These are phyloP conservation scores for Eudemis profundana DNA, from an alignment of 2,888 invertebrate species.

Conservation along the genomic window DNA sequence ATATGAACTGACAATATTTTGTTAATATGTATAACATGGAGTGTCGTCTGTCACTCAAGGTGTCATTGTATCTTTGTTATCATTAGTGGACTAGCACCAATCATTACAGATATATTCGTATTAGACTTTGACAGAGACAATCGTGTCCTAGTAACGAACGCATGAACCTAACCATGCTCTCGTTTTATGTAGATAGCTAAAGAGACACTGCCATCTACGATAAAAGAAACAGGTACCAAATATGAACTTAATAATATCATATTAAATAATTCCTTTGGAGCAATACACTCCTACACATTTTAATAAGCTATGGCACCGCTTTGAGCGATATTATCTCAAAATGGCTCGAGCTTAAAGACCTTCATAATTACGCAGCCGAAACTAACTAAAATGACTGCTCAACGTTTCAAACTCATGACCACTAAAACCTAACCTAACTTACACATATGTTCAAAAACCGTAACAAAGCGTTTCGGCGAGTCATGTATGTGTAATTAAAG, in stretches of 20 bases:
- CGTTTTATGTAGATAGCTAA: too few relatives aligned
- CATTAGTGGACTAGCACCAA: too few relatives aligned
- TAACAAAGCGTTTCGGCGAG: slow-evolving; percentile 54
- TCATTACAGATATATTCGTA: too few relatives aligned
- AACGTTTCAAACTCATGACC: slow-evolving; percentile 15
- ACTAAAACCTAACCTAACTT: slow-evolving; percentile 25
- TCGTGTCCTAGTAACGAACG: too few relatives aligned
- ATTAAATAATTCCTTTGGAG: neutral
- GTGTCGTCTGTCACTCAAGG: too few relatives aligned
- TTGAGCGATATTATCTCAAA: slow-evolving; percentile 1
- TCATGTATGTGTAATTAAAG: slow-evolving; percentile 74
- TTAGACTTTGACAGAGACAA: too few relatives aligned
- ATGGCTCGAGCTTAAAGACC: slow-evolving; percentile 10
- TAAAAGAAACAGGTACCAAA: too few relatives aligned
- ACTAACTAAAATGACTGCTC: slow-evolving; percentile 19
- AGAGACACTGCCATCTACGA: too few relatives aligned
- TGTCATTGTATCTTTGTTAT: too few relatives aligned
- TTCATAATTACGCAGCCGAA: slow-evolving; percentile 5
- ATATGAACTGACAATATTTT: neutral
- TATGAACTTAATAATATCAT: too few relatives aligned
- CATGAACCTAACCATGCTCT: too few relatives aligned
- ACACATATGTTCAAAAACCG: slow-evolving; percentile 40
- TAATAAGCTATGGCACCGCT: neutral
- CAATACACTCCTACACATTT: neutral
- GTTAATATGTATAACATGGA: too few relatives aligned